phyloP scores from a whole-genome alignment of 2,888 invertebrate species.

The Globia sparganii region DNA sequence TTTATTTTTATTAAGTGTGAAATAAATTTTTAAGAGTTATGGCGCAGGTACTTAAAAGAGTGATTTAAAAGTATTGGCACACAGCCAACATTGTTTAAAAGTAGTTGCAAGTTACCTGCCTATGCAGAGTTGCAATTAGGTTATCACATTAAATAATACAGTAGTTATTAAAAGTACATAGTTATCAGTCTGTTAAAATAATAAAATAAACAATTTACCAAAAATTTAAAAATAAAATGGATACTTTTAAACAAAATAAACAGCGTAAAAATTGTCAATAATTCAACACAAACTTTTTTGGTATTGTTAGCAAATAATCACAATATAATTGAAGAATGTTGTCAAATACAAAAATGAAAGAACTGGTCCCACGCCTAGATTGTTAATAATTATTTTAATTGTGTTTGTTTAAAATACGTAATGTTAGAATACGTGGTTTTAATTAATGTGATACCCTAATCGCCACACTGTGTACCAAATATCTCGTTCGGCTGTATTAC shows the following conservation, averaged over 20 bases:
- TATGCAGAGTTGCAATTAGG: no score
- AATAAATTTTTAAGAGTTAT: background rate
- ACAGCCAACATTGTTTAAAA: background rate
- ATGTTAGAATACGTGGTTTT: no score
- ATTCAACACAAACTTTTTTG: no score
- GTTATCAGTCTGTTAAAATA: no score
- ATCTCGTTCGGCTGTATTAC: background rate
- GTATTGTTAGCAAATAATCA: background rate
- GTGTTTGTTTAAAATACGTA: background rate
- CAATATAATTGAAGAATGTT: background rate
- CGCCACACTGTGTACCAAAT: background rate
- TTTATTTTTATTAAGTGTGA: background rate
- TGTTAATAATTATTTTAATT: background rate
- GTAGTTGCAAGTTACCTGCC: no score
- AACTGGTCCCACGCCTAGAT: background rate
- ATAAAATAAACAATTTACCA: no score
- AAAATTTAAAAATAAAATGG: no score
- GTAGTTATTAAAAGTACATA: no score
- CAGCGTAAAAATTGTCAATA: no score
- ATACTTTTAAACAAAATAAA: no score
- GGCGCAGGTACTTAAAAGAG: background rate
- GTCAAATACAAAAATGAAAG: background rate
- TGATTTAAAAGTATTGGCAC: background rate
- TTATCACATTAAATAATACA: no score
- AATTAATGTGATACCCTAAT: background rate